Evolutionary conservation across 2,113 vertebrate species (phyloP).

Genomic region (Platanista minor): DNA sequence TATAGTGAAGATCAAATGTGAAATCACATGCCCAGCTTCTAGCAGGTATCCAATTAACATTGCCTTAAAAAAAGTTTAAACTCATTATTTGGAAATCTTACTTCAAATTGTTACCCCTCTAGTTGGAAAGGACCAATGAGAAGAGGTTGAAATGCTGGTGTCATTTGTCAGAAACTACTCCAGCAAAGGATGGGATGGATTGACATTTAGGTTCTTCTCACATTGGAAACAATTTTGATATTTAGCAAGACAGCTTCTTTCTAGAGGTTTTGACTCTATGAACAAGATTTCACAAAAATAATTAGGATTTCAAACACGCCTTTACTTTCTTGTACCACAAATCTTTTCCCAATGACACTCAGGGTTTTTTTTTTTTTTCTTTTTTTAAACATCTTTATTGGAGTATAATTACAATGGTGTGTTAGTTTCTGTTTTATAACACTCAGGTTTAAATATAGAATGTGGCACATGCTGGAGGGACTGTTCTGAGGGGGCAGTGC

Average conservation of each 20-base stretch:
- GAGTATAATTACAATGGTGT: too few relatives aligned
- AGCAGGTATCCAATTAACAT: neutral
- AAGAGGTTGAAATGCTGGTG: neutral
- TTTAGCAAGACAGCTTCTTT: neutral
- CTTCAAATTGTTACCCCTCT: neutral
- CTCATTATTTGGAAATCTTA: neutral
- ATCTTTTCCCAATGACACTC: neutral
- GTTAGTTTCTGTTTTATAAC: too few relatives aligned
- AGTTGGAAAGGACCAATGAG: neutral
- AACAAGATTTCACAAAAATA: neutral
- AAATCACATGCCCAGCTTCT: neutral
- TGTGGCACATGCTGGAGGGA: too few relatives aligned
- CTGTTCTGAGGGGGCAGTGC: neutral
- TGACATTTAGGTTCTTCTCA: neutral
- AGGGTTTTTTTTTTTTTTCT: neutral
- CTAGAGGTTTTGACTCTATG: neutral
- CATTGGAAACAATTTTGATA: neutral
- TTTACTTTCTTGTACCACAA: neutral
- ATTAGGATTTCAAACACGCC: neutral
- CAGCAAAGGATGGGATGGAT: neutral
- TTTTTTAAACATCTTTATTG: too few relatives aligned
- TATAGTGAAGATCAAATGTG: neutral
- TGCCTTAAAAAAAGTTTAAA: neutral
- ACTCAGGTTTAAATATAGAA: neutral
- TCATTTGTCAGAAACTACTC: neutral